Conservation (phyloP, 1,140 invertebrate genomes). For the Nymphalis io region DNA sequence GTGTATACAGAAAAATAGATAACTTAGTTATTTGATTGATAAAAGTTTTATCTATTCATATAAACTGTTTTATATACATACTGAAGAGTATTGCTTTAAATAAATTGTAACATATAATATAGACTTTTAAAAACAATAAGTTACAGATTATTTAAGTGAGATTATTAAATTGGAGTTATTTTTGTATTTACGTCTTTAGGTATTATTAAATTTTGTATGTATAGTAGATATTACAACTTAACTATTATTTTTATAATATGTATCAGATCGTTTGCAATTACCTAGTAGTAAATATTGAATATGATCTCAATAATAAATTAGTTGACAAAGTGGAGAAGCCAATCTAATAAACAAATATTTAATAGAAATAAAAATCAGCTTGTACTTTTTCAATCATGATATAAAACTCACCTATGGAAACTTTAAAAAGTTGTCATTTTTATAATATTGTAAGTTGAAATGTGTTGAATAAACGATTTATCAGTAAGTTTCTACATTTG, state of each 20-base stretch:
- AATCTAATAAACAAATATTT: slow-evolving; percentile 23
- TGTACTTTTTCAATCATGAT: slow-evolving; percentile 17
- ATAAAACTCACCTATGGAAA: slow-evolving; percentile 16
- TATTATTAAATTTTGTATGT: slow-evolving; percentile 50
- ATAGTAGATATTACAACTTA: slow-evolving; percentile 33
- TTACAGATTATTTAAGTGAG: slow-evolving; percentile 56
- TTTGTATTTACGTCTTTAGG: slow-evolving; percentile 53
- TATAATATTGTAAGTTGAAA: slow-evolving; percentile 56
- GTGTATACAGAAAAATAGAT: slow-evolving; percentile 6
- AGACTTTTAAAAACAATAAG: slow-evolving; percentile 39
- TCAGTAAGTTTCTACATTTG: slow-evolving; percentile 37
- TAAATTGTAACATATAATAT: slow-evolving; percentile 44
- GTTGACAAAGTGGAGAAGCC: slow-evolving; percentile 41
- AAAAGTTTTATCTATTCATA: background rate
- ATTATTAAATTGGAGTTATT: slow-evolving; percentile 56
- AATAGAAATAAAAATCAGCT: slow-evolving; percentile 12
- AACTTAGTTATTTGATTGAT: slow-evolving; percentile 8
- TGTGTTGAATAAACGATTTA: slow-evolving; percentile 68
- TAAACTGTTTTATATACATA: slow-evolving; percentile 25
- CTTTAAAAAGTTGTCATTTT: slow-evolving; percentile 29
- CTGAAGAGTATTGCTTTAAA: slow-evolving; percentile 42
- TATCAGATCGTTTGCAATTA: slow-evolving; percentile 43
- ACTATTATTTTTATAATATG: slow-evolving; percentile 41
- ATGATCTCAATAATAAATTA: slow-evolving; percentile 57
- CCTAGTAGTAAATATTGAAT: slow-evolving; percentile 44